Conservation (phyloP, 1,140 invertebrate species). For the Macrobrachium nipponense region DNA sequence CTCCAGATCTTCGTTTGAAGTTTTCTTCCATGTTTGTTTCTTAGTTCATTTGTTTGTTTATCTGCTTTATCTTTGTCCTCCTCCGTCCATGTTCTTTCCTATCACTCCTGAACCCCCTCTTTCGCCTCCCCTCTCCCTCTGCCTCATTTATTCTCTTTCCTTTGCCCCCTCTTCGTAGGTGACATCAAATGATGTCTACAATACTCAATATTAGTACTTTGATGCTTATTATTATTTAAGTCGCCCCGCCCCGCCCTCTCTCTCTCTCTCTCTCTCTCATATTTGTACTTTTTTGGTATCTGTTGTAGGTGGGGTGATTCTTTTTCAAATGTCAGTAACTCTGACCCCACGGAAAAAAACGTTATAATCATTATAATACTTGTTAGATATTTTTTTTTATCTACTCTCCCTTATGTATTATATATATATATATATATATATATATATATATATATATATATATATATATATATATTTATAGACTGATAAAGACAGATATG, state of each 20-base stretch:
- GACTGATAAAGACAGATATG: no score
- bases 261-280: conserved; percentile 6
- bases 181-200: neutral
- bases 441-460: conserved; percentile 17
- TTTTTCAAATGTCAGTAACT: neutral
- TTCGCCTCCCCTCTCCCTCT: neutral
- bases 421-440: conserved; percentile 2
- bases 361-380: no score
- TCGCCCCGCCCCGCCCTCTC: no score
- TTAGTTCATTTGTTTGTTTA: neutral
- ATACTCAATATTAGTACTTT: neutral
- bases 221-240: neutral
- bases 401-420: neutral
- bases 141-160: neutral
- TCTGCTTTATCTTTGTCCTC: neutral
- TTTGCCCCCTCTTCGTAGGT: neutral
- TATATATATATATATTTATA: conserved; percentile 12
- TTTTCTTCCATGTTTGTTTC: neutral
- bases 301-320: neutral
- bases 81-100: neutral
- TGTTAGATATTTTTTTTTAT: no score
- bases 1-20: no score
- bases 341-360: no score
- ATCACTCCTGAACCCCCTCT: neutral
- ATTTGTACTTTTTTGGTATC: neutral